phyloP scores from a whole-genome alignment of 2,113 vertebrate genomes.

The Mesembrinibis cayennensis region DNA sequence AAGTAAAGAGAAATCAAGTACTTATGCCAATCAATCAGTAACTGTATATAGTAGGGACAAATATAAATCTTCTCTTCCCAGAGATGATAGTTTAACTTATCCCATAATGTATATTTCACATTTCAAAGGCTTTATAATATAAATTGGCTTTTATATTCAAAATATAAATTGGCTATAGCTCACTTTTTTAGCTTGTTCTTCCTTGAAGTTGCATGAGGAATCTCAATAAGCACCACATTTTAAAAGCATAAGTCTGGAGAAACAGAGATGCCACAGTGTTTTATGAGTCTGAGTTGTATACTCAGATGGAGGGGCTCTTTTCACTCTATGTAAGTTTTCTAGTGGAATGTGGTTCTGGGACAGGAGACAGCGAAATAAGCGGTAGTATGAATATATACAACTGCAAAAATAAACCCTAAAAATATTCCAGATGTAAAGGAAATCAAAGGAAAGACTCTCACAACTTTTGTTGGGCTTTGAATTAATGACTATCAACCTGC shows the following conservation, averaged over 20 bases:
- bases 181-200: background rate
- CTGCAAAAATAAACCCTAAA: background rate
- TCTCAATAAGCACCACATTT: background rate
- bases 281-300: background rate
- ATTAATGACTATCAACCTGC: background rate
- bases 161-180: background rate
- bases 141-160: background rate
- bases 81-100: background rate
- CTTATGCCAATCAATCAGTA: background rate
- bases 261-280: background rate
- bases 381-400: background rate
- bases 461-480: background rate
- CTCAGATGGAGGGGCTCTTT: background rate
- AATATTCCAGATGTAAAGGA: background rate
- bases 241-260: background rate
- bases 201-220: background rate
- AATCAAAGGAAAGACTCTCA: background rate
- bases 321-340: background rate
- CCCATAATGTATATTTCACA: background rate
- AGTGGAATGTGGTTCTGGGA: background rate
- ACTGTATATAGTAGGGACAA: background rate
- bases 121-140: background rate
- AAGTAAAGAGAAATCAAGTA: slow-evolving; percentile 1
- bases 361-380: background rate
- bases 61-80: background rate